Percentiles rank a stretch among this genome's conserved stretches.
Conservation (phyloP, 2,888 invertebrate species). For the Meloe dianella region DNA sequence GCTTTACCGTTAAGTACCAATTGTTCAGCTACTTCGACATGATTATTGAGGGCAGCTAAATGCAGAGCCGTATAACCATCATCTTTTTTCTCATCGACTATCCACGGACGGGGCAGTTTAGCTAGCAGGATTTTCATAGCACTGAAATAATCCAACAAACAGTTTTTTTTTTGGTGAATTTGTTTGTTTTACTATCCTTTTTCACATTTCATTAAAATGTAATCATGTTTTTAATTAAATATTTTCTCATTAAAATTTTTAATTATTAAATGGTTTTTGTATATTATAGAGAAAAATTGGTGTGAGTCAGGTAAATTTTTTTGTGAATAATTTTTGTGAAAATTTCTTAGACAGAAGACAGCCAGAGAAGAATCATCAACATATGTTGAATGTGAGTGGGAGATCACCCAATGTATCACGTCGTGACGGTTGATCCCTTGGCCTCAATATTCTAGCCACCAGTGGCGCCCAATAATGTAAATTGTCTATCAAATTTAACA, state of each 20-base stretch:
- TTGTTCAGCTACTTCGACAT: constrained; percentile 93
- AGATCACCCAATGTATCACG: constrained; percentile 49
- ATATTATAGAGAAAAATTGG: constrained; percentile 29
- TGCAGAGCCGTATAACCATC: constrained; percentile 97
- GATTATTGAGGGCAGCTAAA: constrained; percentile 94
- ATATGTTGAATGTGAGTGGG: constrained; percentile 48
- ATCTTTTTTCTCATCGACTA: constrained; percentile 98
- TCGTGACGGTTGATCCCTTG: constrained; percentile 45
- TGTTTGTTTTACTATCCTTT: too few species aligned
- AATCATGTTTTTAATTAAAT: not conserved
- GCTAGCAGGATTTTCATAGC: constrained; percentile 95
- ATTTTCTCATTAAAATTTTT: not conserved
- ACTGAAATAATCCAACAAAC: constrained; percentile 63
- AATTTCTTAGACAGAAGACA: constrained; percentile 38
- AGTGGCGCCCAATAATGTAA: constrained; percentile 37
- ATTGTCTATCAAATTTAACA: not conserved
- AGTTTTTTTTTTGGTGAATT: not conserved
- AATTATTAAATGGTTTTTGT: not conserved
- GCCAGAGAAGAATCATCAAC: constrained; percentile 43
- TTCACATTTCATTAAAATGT: not conserved
- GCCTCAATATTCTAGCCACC: constrained; percentile 42
- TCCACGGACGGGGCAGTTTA: constrained; percentile 94
- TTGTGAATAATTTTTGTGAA: constrained; percentile 16
- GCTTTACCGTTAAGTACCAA: constrained; percentile 88
- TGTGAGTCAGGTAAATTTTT: not conserved